Percentiles rank a stretch among this genome's conserved stretches.
Conservation (phyloP, 2,797 vertebrate species). For the Setipinna tenuifilis region DNA sequence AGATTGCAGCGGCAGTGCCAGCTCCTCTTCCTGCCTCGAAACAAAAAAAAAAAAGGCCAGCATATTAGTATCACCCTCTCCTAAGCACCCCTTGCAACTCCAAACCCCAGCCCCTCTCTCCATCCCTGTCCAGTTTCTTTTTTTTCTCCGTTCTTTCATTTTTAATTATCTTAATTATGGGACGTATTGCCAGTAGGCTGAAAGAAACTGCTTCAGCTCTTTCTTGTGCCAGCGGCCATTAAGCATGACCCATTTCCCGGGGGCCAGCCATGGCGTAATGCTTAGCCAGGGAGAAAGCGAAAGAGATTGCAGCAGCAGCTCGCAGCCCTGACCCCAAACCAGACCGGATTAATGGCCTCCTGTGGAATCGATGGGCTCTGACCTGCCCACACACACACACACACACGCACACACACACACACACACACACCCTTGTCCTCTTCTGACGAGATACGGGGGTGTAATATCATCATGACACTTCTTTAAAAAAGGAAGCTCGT, state of each 20-base stretch:
- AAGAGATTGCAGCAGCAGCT: slow-evolving; percentile 62
- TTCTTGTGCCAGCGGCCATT: slow-evolving; percentile 63
- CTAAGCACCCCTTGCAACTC: background rate
- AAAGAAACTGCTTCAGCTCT: slow-evolving; percentile 62
- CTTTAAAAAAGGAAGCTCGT: background rate
- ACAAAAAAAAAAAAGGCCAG: background rate
- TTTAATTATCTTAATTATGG: slow-evolving; percentile 72
- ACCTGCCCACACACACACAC: background rate
- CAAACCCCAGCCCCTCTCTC: background rate
- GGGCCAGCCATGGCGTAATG: slow-evolving; percentile 46
- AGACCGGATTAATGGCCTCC: slow-evolving; percentile 51
- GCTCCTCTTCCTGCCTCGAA: background rate
- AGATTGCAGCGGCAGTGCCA: slow-evolving; percentile 47
- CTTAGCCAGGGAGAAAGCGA: slow-evolving; percentile 55
- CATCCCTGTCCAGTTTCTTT: background rate
- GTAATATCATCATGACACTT: background rate
- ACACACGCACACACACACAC: background rate
- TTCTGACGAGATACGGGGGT: background rate
- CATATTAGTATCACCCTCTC: background rate
- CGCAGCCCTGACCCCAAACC: slow-evolving; percentile 49
- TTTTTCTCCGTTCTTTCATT: slow-evolving; percentile 20
- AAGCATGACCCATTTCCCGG: slow-evolving; percentile 61
- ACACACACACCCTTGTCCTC: background rate
- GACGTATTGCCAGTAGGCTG: slow-evolving; percentile 62
- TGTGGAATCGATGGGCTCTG: slow-evolving; percentile 50